Percentiles rank a stretch among this genome's conserved stretches.
phyloP scores from a whole-genome alignment of 2,113 vertebrate genomes.

The Dipodomys spectabilis region DNA sequence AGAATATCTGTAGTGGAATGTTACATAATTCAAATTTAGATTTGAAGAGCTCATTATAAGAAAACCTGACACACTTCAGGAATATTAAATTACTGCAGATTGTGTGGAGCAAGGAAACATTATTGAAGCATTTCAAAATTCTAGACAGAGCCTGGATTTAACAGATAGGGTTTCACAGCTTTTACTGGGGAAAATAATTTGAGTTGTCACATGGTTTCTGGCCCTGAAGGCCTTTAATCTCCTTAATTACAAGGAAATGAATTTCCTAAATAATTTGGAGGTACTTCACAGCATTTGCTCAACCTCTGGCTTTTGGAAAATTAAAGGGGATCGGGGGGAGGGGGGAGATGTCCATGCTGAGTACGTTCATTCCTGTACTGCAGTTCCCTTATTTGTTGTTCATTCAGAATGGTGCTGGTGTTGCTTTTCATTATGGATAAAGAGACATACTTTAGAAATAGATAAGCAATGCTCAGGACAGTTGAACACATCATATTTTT shows the following conservation, averaged over 20 bases:
- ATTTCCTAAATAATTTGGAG: conserved; percentile 80
- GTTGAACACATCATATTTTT: conserved; percentile 33
- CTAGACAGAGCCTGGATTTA: conserved; percentile 84
- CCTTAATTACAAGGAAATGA: conserved; percentile 81
- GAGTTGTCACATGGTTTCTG: conserved; percentile 82
- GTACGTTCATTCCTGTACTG: background rate
- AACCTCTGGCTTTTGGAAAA: conserved; percentile 76
- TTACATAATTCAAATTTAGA: conserved; percentile 84
- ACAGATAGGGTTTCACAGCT: conserved; percentile 84
- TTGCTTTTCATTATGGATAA: conserved; percentile 32
- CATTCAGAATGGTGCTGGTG: background rate
- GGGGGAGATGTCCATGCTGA: fast-evolving
- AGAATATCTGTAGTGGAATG: conserved; percentile 82
- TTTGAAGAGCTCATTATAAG: conserved; percentile 89
- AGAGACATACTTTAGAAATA: conserved; percentile 30
- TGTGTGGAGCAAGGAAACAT: conserved; percentile 83
- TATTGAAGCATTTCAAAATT: conserved; percentile 88
- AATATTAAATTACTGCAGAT: conserved; percentile 88
- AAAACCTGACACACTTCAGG: conserved; percentile 87
- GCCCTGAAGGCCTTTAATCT: conserved; percentile 82
- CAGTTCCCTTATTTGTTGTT: background rate
- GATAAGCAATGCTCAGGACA: conserved; percentile 21
- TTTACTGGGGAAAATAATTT: conserved; percentile 83
- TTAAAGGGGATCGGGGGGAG: conserved; percentile 47
- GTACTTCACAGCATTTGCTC: conserved; percentile 73